phyloP scores from a whole-genome alignment of 2,888 invertebrate genomes.

The Drosophila prostipennis region DNA sequence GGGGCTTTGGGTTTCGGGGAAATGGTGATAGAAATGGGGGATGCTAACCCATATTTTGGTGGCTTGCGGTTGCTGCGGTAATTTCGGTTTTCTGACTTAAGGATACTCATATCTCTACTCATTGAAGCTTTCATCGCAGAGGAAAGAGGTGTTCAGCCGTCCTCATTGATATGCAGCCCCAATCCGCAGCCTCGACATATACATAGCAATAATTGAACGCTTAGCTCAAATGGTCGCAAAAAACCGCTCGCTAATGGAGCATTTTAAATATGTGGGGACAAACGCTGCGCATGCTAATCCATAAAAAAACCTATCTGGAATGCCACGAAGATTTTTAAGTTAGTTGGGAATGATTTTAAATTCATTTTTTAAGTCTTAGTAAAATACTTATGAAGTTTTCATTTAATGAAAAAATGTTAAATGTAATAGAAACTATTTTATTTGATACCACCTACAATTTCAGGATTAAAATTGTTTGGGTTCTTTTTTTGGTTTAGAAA shows the following conservation, averaged over 20 bases:
- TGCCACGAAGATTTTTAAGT: constrained; percentile 1
- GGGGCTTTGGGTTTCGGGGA: not conserved
- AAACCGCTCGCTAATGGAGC: constrained; percentile 59
- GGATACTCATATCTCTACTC: constrained; percentile 12
- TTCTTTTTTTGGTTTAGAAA: too few species aligned
- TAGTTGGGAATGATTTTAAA: too few species aligned
- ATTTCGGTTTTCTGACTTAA: constrained; percentile 20
- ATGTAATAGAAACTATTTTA: too few species aligned
- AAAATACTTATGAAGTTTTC: too few species aligned
- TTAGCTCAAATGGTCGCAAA: constrained; percentile 35
- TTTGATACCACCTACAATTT: too few species aligned
- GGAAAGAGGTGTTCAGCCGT: constrained; percentile 18
- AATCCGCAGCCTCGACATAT: constrained; percentile 39
- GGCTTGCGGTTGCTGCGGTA: constrained; percentile 44
- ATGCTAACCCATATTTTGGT: constrained; percentile 49
- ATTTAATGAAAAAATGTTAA: too few species aligned
- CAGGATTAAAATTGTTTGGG: too few species aligned
- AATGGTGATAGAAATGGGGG: not conserved
- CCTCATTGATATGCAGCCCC: constrained; percentile 59
- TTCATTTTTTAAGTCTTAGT: too few species aligned
- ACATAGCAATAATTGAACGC: constrained; percentile 43
- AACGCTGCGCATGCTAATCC: constrained; percentile 39
- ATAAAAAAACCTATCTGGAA: not conserved
- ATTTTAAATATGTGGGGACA: constrained; percentile 51
- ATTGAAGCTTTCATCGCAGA: constrained; percentile 23